Conservation (phyloP, 2,888 invertebrate genomes). For the Neuroscelio doddi region DNA sequence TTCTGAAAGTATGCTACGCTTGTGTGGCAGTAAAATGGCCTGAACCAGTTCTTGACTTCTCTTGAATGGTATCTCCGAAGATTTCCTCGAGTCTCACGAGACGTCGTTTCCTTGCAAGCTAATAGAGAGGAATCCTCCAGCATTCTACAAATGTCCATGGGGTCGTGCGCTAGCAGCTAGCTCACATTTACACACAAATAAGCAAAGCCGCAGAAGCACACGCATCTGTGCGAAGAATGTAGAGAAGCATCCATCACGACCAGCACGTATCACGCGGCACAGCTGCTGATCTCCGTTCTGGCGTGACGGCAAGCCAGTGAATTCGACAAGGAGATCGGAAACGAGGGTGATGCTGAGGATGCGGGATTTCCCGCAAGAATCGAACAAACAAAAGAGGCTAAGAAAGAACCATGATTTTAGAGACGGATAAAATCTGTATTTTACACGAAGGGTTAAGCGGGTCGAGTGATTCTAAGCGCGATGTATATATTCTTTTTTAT, state of each 20-base stretch:
- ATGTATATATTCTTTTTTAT: no score
- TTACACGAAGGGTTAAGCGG: conserved; percentile 24
- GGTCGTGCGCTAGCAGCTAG: conserved; percentile 16
- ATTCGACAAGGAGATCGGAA: conserved; percentile 30
- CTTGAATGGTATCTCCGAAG: conserved; percentile 12
- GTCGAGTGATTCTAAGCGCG: conserved; percentile 14
- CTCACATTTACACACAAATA: conserved; percentile 9
- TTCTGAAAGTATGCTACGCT: no score
- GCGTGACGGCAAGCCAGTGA: conserved; percentile 48
- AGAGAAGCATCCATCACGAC: conserved; percentile 59
- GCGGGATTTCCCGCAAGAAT: conserved; percentile 26
- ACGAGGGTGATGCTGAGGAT: conserved; percentile 22
- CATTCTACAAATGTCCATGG: conserved; percentile 28
- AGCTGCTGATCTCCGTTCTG: conserved; percentile 54
- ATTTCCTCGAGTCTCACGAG: conserved; percentile 6
- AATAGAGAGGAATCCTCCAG: conserved; percentile 34
- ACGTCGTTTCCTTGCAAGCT: conserved; percentile 23
- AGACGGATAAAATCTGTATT: conserved; percentile 23
- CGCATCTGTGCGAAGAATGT: conserved; percentile 38
- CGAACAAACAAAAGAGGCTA: conserved; percentile 16
- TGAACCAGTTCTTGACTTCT: conserved; percentile 3
- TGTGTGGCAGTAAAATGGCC: not conserved
- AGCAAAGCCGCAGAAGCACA: conserved; percentile 14
- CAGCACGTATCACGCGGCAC: conserved; percentile 52
- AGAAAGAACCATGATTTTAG: conserved; percentile 12